Evolutionary conservation across 2,113 vertebrate genomes (phyloP).

Genomic region (Axis porcinus): DNA sequence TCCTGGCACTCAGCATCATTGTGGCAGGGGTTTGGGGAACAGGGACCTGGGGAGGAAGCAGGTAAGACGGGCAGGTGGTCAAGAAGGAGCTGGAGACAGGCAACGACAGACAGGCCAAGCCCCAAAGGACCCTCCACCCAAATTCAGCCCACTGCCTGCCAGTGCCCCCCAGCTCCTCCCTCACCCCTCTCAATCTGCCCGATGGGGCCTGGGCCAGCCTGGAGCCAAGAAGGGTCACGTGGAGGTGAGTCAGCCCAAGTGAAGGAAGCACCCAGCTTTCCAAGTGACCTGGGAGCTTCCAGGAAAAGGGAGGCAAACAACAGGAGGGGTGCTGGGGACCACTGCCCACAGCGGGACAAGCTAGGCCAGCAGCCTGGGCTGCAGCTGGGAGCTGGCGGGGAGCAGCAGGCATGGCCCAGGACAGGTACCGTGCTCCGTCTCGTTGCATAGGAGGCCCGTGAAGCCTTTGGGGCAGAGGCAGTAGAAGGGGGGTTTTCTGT

Average conservation of each 20-base stretch:
- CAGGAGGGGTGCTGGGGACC: background rate
- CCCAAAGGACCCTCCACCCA: background rate
- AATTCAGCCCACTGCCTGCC: background rate
- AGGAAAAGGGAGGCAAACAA: background rate
- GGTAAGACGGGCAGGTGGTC: background rate
- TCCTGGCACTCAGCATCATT: constrained; percentile 87
- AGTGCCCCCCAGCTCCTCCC: background rate
- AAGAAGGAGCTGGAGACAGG: background rate
- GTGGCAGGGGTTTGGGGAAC: constrained; percentile 91
- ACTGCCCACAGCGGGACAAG: background rate
- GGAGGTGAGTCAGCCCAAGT: background rate
- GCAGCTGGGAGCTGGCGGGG: rapidly evolving
- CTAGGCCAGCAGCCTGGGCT: background rate
- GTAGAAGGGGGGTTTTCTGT: constrained; percentile 82
- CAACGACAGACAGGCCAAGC: background rate
- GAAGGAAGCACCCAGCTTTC: background rate
- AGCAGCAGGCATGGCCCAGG: rapidly evolving
- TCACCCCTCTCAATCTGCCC: background rate
- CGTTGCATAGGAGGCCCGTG: constrained; percentile 88
- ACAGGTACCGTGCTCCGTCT: constrained; percentile 88
- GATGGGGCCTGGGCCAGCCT: background rate
- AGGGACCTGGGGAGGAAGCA: constrained; percentile 83
- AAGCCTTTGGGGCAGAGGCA: constrained; percentile 93
- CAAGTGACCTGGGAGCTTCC: background rate
- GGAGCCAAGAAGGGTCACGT: background rate